Base-by-base conservation (phyloP, 1,140 invertebrate genomes). In the Dufourea novaeangliae region DNA sequence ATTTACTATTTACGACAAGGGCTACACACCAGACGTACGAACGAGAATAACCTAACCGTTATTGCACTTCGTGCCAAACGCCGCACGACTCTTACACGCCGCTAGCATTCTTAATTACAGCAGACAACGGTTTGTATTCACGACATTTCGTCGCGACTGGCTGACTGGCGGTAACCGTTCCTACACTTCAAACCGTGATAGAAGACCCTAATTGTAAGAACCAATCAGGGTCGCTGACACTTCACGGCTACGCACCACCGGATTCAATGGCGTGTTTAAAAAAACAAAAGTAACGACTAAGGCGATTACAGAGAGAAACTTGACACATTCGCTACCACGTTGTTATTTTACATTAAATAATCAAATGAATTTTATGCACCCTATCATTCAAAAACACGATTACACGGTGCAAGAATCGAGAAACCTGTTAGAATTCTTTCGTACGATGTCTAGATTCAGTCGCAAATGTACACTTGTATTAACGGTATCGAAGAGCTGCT, bases 1-100 rank as follows among this genome's bases (percentile, higher is more conserved):
- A 79, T 78, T 79, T 78, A 85, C 79, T 83, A 78, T 85, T 85
- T 84, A 85, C 69, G 71, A 77, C 78, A 77, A 83, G 77, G 57
- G 68, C n/a, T n/a, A 54, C 39, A 64, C 27, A 27, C 39, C 37
- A 64, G 32, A 37, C 69, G 70, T 59, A 69, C 57, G 46, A 57
- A 69, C 72, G 73, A 78, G 73, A 80, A 78, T 85, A 80, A 85
- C 67, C 62, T n/a, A 32, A 69, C 64, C 72, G 77, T 80, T 84
- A 79, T 56, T 41, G 63, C 57, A 39, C 37, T 63, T 54, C 64
- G 76, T 57, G 81, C 78, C 29, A 72, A 54, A 71, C 79, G 68
- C 68, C 63, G 69, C 59, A 32, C 68, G 32, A 52, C 39, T 44
- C 52, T 63, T 32, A 56, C 75, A 76, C 72, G 77, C 78, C 41